Evolutionary conservation across 2,888 invertebrate genomes (phyloP), one percentile per base, ranked within the genome.

Genomic region (Calameuta idolon): DNA sequence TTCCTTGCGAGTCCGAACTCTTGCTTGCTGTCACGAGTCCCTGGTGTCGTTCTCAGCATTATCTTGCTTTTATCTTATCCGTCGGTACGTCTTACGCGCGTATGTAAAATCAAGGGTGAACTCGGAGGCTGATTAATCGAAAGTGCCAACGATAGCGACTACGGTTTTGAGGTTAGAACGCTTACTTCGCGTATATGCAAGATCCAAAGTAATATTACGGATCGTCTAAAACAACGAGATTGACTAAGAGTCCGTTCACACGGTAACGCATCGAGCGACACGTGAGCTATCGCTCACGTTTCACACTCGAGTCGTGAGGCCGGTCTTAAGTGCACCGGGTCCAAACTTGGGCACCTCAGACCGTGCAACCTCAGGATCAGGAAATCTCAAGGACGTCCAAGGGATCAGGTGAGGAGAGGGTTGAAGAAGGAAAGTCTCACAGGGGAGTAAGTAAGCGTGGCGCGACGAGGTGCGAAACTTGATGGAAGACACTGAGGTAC

Each of bases 401-500:
- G 23, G 5, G 55, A 23, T 5, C 5, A 5, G 9, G 23, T 1
- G 40, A 5, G 2, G 55, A 4, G 9, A 12, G 4, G 37, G 12
- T 37, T 9, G 9, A 9, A 23, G 55, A 55, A 55, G 55, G 55
- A 55, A 23, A 55, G 23, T 55, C 23, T 23, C 23, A 23, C 55
- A 55, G 23, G 23, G 55, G 23, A 9, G 23, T 55, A 33, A 33
- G 33, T 33, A 55, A 55, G 9, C 9, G 23, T 9, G 23, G 55
- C 55, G 55, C 15, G 55, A 23, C 55, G 23, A 55, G 55, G 55
- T 55, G 55, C 55, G 55, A 55, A 55, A 55, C 23, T 55, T 55
- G 23, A 23, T 55, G 80, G 77, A 89, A 89, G 86, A 85, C 85
- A 85, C 82, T 33, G 80, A 88, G 88, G 88, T 85, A 88, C 86